A percentile compares a stretch with the other conserved stretches of the same genome.
Conservation (phyloP, 2,888 invertebrate species). For the Lamproptera curius region DNA sequence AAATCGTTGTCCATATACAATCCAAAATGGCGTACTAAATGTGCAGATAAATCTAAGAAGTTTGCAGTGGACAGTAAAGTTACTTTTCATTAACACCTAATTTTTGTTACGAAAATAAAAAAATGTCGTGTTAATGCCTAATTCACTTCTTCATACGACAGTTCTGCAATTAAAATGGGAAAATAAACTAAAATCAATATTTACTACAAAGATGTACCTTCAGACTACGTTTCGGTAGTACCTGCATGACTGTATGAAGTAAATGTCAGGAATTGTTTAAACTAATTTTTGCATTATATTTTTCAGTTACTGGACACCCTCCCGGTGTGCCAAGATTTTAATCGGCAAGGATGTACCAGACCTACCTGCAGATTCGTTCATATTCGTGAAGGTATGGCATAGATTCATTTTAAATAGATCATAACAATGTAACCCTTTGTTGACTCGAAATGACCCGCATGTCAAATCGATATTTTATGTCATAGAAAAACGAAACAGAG, state of each 20-base stretch:
- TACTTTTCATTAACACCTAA: too few relatives aligned
- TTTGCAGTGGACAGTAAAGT: too few relatives aligned
- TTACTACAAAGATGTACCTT: constrained; percentile 17
- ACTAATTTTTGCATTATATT: constrained; percentile 56
- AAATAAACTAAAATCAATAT: background rate
- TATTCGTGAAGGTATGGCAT: constrained; percentile 92
- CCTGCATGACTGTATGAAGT: constrained; percentile 43
- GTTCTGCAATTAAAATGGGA: too few relatives aligned
- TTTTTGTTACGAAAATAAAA: too few relatives aligned
- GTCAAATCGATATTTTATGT: constrained; percentile 1
- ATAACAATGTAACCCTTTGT: background rate
- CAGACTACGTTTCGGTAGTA: constrained; percentile 37
- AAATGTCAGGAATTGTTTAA: constrained; percentile 31
- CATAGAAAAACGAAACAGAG: background rate
- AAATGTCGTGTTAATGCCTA: too few relatives aligned
- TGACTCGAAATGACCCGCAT: background rate
- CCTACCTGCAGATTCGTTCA: constrained; percentile 99
- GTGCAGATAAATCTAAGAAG: too few relatives aligned
- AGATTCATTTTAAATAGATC: background rate
- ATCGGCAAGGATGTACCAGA: constrained; percentile 97
- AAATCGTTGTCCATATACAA: too few relatives aligned
- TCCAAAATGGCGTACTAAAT: too few relatives aligned
- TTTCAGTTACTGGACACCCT: constrained; percentile 99
- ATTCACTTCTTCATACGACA: too few relatives aligned
- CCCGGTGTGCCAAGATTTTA: constrained; percentile 99